Percentiles rank a stretch among this genome's conserved stretches.
These are phyloP conservation scores for Campoletis sonorensis DNA, from an alignment of 1,140 invertebrate genomes.

Conservation along the genomic window DNA sequence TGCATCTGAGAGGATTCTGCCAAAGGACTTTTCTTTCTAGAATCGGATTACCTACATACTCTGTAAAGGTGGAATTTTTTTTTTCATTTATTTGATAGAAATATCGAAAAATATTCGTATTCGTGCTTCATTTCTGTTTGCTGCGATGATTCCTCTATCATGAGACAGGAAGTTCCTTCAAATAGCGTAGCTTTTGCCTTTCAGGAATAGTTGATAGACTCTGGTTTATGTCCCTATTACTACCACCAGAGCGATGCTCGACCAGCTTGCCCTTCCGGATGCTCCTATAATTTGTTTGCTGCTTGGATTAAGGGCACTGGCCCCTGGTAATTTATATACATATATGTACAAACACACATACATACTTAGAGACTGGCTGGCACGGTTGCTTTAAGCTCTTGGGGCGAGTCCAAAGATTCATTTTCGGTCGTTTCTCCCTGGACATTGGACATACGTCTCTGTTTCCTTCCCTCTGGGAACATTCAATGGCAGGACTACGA, in stretches of 20 bases:
- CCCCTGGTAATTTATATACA: neutral
- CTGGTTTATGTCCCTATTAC: conserved; percentile 34
- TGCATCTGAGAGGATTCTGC: no score
- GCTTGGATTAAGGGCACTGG: conserved; percentile 33
- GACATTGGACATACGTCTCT: conserved; percentile 40
- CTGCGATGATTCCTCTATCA: no score
- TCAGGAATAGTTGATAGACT: conserved; percentile 11
- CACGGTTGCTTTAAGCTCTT: neutral
- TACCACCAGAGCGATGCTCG: neutral
- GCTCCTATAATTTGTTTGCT: conserved; percentile 46
- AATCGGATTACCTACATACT: no score
- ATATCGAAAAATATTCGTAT: no score
- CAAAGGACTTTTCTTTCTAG: no score
- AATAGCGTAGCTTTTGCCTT: neutral
- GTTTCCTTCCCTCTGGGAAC: neutral
- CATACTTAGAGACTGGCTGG: neutral
- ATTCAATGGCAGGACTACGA: no score
- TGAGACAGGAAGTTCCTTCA: no score
- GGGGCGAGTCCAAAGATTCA: conserved; percentile 25
- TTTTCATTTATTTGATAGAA: no score
- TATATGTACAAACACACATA: neutral
- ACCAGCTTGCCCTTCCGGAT: conserved; percentile 15
- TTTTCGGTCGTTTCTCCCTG: conserved; percentile 39
- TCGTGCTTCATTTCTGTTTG: no score
- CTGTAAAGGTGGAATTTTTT: no score